Conservation (phyloP, 2,113 vertebrate genomes). For the Lagopus leucura region DNA sequence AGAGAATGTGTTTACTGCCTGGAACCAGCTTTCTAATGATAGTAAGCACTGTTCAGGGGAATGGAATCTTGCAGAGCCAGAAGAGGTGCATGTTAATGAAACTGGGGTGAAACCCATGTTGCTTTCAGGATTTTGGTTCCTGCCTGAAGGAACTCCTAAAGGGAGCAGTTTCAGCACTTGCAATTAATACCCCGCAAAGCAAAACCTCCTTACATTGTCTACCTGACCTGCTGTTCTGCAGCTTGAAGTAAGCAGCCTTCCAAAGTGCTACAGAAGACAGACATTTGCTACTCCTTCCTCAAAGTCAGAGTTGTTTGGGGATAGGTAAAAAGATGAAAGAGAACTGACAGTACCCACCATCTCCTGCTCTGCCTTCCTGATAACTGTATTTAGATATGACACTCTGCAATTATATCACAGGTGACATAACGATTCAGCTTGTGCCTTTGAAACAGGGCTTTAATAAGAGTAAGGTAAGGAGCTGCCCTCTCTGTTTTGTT, state of each 20-base stretch:
- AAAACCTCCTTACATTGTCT: neutral
- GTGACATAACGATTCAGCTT: neutral
- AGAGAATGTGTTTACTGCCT: neutral
- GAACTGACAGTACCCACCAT: neutral
- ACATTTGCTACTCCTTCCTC: neutral
- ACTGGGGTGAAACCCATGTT: neutral
- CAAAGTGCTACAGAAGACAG: neutral
- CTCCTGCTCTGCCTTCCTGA: neutral
- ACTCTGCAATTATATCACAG: neutral
- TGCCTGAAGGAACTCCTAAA: neutral
- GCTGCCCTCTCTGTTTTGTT: neutral
- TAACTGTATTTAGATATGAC: neutral
- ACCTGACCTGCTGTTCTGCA: neutral
- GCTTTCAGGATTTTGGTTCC: neutral
- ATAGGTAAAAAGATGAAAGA: neutral
- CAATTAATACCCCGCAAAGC: neutral
- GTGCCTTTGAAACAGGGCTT: neutral
- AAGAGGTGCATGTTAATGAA: neutral
- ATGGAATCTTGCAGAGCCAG: slow-evolving; percentile 16
- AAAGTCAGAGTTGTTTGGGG: neutral
- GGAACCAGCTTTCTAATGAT: neutral
- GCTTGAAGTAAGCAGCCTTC: neutral
- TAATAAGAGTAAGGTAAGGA: neutral
- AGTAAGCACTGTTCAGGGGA: neutral
- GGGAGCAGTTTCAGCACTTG: neutral